Percentiles rank a stretch among this genome's conserved stretches.
Conservation (phyloP, 2,113 vertebrate species). For the Talpa occidentalis region DNA sequence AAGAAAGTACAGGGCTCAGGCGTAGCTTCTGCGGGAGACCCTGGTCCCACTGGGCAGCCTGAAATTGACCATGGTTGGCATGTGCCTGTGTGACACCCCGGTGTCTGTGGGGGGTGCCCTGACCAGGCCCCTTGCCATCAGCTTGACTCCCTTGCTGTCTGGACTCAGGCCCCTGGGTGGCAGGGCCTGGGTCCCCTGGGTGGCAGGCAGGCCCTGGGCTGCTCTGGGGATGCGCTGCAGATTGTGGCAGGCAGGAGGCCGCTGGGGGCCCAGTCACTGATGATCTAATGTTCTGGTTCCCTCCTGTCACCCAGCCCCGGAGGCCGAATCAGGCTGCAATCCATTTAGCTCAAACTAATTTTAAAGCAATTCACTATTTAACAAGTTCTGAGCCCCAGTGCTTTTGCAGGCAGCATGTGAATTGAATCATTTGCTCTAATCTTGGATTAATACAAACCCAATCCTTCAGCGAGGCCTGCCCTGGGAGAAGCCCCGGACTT, state of each 20-base stretch:
- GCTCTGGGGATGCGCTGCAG: background rate
- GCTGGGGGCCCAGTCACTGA: background rate
- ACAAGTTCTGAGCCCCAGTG: slow-evolving; percentile 70
- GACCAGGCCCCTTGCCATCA: rapidly evolving
- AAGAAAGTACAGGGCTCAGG: background rate
- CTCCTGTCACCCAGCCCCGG: slow-evolving; percentile 50
- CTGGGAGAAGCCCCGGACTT: background rate
- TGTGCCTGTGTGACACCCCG: background rate
- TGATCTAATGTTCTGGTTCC: slow-evolving; percentile 59
- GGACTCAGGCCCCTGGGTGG: too few relatives aligned
- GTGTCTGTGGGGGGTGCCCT: rapidly evolving
- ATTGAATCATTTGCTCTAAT: slow-evolving; percentile 74
- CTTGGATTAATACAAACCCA: slow-evolving; percentile 74
- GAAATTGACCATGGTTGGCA: too few relatives aligned
- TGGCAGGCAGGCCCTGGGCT: background rate
- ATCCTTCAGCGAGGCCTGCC: slow-evolving; percentile 56
- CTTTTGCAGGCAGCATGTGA: slow-evolving; percentile 42
- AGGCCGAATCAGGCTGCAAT: slow-evolving; percentile 74
- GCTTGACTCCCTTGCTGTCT: too few relatives aligned
- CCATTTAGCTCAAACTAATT: slow-evolving; percentile 80
- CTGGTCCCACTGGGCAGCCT: background rate
- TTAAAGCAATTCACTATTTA: slow-evolving; percentile 78
- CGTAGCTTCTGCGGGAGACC: background rate
- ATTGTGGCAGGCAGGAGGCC: background rate
- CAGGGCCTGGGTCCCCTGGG: background rate